A percentile compares a stretch with the other conserved stretches of the same genome.
Conservation (phyloP, 2,113 vertebrate species). For the Chiloscyllium plagiosum region DNA sequence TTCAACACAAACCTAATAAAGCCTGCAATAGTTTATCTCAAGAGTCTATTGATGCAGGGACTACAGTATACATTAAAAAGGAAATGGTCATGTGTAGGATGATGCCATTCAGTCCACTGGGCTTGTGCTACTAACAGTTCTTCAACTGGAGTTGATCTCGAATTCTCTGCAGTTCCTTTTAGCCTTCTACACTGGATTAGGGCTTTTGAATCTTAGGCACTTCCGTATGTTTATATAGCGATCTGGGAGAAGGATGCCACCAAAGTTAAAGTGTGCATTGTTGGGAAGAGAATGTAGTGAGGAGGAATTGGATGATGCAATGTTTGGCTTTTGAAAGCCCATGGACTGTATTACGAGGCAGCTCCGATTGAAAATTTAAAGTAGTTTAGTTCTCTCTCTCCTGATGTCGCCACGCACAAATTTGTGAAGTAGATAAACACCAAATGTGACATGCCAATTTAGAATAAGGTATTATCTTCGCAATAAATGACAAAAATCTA, state of each 20-base stretch:
- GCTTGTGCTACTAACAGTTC: background rate
- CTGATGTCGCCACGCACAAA: background rate
- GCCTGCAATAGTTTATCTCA: background rate
- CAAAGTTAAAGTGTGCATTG: background rate
- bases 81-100: background rate
- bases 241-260: background rate
- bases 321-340: background rate
- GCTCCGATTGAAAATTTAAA: background rate
- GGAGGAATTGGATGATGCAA: background rate
- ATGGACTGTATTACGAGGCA: background rate
- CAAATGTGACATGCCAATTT: background rate
- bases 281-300: background rate
- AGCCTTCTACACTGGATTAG: background rate
- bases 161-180: background rate
- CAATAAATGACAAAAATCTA: background rate
- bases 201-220: background rate
- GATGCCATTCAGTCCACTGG: background rate
- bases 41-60: background rate
- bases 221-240: background rate
- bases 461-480: background rate
- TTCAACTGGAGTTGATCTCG: background rate
- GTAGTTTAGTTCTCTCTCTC: background rate
- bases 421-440: background rate
- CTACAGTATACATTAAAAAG: background rate
- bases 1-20: background rate